phyloP scores from a whole-genome alignment of 2,113 vertebrate species.

The Petromus typicus region DNA sequence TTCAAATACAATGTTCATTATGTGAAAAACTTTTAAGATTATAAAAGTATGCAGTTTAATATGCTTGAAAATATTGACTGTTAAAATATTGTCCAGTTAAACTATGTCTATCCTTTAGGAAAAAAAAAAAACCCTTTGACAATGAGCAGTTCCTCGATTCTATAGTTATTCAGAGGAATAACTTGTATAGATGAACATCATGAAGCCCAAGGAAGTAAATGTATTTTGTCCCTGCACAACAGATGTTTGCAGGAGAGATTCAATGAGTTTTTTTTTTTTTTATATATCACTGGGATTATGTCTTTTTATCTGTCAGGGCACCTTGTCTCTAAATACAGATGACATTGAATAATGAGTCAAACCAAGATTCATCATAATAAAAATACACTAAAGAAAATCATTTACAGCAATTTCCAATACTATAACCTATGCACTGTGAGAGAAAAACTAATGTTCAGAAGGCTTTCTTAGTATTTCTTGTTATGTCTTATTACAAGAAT shows the following conservation, averaged over 20 bases:
- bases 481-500: background rate
- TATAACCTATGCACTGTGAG: constrained; percentile 23
- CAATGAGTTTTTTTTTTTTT: background rate
- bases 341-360: constrained; percentile 23
- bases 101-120: constrained; percentile 31
- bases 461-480: constrained; percentile 41
- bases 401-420: constrained; percentile 26
- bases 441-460: constrained; percentile 44
- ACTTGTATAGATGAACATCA: constrained; percentile 21
- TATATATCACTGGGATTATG: background rate
- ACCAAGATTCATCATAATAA: constrained; percentile 47
- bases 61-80: constrained; percentile 26
- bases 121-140: constrained; percentile 50
- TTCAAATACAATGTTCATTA: background rate
- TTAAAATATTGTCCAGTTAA: constrained; percentile 36
- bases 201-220: constrained; percentile 30
- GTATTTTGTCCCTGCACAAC: background rate
- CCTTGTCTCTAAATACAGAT: constrained; percentile 34
- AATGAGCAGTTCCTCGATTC: constrained; percentile 38
- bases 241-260: constrained; percentile 50
- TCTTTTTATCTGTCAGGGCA: constrained; percentile 44
- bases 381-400: constrained; percentile 41
- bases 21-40: constrained; percentile 33
- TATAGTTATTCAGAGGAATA: background rate
- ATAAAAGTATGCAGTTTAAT: constrained; percentile 23